Evolutionary conservation across 1,140 invertebrate species (phyloP), one percentile per base, ranked within the genome.

Genomic region (Marisa cornuarietis): DNA sequence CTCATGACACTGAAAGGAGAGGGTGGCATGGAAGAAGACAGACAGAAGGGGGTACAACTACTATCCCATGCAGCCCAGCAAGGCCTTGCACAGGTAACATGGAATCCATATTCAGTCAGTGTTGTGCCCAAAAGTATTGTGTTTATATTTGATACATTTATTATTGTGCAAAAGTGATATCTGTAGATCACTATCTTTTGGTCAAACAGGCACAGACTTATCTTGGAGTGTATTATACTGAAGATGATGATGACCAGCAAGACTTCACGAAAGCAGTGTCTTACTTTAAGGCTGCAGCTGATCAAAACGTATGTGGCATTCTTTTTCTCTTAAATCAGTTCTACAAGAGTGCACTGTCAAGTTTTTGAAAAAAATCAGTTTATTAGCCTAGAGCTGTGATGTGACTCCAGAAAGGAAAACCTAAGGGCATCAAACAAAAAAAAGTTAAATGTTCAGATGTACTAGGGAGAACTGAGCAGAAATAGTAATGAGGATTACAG

Each of bases 221-320:
- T 71, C 82, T 90, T 31, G 88, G 88, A 52, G 85, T 89, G 13
- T 82, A 86, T 78, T 87, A 87, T 58, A 86, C 85, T 66, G 83
- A 85, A 69, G 83, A 85, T 62, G 81, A 82, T 13, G 75, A 82
- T n/a, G 20, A 63, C 16, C 77, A 79, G 18, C 77, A 83, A 31
- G 84, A 88, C 68, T 24, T 80, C 66, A 63, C 74, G 11, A 85
- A 84, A 83, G 86, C 88, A 42, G 82, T 85, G 11, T 31, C 77
- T 22, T 87, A 86, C 69, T 87, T 89, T 80, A 82, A 76, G 26
- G 72, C 83, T 22, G 87, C 88, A 24, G 86, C 88, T 24, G 82
- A 85, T 58, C 88, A 89, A 80, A 80, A 87, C 81, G 88, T 90
- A 71, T 69, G 79, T 52, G 42, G 20, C 11, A 11, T 76, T 63